Base-by-base conservation (phyloP, 2,888 invertebrate genomes). In the Pecten maximus region DNA sequence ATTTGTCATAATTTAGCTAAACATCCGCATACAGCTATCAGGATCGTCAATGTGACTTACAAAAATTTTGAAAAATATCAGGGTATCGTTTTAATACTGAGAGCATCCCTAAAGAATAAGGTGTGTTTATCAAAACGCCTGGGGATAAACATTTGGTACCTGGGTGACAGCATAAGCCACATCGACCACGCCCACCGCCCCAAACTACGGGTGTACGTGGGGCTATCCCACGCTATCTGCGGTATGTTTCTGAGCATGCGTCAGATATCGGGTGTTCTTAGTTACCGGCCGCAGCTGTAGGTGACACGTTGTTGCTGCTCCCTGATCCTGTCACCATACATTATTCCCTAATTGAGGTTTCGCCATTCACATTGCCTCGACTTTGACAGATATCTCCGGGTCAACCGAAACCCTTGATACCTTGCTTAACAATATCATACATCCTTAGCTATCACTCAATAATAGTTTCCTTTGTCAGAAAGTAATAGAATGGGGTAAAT, bases 301-400 rank as follows among this genome's bases (percentile, higher is more conserved):
- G 28, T 74, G 74, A 74, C 74, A 74, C 74, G 28, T 74, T 15
- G 40, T 89, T 89, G 50, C 35, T 88, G 87, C 60, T 89, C 60
- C 60, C 50, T 86, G 60, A 87, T 89, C 40, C 54, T 40, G 44
- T 40, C 87, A 89, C 86, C 89, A 91, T 91, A 91, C 87, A 90
- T 91, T 91, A 91, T 89, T 60, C 88, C 88, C 88, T 91, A 91
- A 91, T 91, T 91, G 91, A 90, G 91, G 90, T 91, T 91, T 91
- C 90, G 88, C 89, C 87, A 88, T 88, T 91, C 91, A 86, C 90
- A 88, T 40, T 50, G 35, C 16, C 60, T 44, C 88, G 91, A 90
- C 91, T 90, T 88, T 91, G 91, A 91, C 91, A 60, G 91, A 91
- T 91, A 87, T 74, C 44, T 48, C 40, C 88, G 89, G 91, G 89